Conservation (phyloP, 2,797 vertebrate genomes). For the Chelonia mydas region DNA sequence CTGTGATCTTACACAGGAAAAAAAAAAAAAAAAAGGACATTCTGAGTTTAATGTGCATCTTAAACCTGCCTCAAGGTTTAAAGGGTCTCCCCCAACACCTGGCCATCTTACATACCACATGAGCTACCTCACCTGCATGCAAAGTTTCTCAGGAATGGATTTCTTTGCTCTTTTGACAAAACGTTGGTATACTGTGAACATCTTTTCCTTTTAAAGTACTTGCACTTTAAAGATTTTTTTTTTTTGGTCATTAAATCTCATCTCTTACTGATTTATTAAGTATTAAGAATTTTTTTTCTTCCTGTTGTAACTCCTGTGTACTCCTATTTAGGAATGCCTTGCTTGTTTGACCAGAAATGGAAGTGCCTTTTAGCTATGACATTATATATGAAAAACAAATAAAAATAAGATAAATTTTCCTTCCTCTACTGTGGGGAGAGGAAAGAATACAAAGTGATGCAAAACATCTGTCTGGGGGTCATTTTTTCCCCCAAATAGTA, state of each 20-base stretch:
- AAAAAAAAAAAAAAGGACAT: neutral
- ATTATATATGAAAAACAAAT: conserved; percentile 77
- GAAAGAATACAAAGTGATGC: conserved; percentile 68
- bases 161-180: neutral
- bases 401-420: conserved; percentile 77
- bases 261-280: conserved; percentile 30
- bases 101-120: neutral
- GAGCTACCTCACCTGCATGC: neutral
- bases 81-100: neutral
- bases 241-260: neutral
- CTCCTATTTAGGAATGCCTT: conserved; percentile 79
- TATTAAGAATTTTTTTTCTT: conserved; percentile 53
- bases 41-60: accelerated
- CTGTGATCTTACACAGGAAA: neutral
- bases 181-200: neutral
- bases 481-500: conserved; percentile 67
- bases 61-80: neutral
- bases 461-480: conserved; percentile 67
- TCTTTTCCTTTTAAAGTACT: conserved; percentile 32
- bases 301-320: conserved; percentile 72
- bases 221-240: conserved; percentile 32
- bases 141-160: neutral
- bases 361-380: conserved; percentile 75
- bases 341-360: conserved; percentile 80
- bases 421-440: conserved; percentile 66